Evolutionary conservation across 2,113 vertebrate genomes (phyloP).

Genomic region (Leiothrix lutea): DNA sequence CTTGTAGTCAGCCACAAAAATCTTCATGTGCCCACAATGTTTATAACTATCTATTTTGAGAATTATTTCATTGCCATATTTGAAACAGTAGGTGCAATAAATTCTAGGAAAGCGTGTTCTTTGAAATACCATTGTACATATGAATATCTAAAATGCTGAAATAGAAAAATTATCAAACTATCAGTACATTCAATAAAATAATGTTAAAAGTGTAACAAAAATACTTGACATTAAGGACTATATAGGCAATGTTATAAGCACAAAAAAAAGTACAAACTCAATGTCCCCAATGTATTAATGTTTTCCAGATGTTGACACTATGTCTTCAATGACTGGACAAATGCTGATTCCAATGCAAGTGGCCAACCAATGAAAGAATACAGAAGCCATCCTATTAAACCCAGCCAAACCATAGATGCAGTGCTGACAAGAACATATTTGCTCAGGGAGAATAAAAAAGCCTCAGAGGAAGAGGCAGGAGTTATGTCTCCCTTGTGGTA

Average conservation of each 20-base stretch:
- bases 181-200: neutral
- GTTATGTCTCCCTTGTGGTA: conserved; percentile 44
- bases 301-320: conserved; percentile 41
- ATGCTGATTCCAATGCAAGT: conserved; percentile 9
- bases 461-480: conserved; percentile 46
- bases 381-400: conserved; percentile 16
- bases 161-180: neutral
- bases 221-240: neutral
- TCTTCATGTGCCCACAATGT: neutral
- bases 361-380: conserved; percentile 41
- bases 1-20: neutral
- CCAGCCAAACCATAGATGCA: conserved; percentile 30
- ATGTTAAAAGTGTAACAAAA: neutral
- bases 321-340: conserved; percentile 21
- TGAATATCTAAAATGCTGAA: neutral
- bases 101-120: neutral
- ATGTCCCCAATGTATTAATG: neutral
- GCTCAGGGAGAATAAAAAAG: conserved; percentile 33
- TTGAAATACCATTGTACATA: neutral
- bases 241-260: neutral
- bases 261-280: neutral
- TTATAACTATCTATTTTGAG: neutral
- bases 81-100: neutral
- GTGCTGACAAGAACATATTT: conserved; percentile 43
- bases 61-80: neutral